Percentiles rank a stretch among this genome's conserved stretches.
phyloP scores from a whole-genome alignment of 1,140 invertebrate genomes.

The Zaprionus davidi region DNA sequence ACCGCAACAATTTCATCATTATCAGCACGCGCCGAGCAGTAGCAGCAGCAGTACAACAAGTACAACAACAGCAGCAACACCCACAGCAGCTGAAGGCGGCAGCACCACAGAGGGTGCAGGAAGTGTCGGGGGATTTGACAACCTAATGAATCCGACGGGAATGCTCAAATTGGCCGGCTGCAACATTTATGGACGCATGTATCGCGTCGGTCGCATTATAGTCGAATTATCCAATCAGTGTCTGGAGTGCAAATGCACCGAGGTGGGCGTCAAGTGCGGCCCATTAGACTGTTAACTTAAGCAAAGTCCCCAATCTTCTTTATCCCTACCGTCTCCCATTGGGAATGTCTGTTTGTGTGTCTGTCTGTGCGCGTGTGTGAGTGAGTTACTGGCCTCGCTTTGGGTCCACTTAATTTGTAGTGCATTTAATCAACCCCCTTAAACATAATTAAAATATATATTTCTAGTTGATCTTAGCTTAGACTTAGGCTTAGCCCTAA shows the following conservation, averaged over 20 bases:
- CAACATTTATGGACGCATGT: constrained; percentile 96
- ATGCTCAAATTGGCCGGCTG: constrained; percentile 93
- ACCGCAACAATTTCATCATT: constrained; percentile 71
- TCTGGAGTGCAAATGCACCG: constrained; percentile 93
- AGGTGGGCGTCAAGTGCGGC: constrained; percentile 93
- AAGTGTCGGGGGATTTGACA: constrained; percentile 24
- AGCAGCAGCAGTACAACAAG: constrained; percentile 35
- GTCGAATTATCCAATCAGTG: constrained; percentile 92
- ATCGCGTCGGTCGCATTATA: constrained; percentile 93
- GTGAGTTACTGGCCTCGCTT: background rate
- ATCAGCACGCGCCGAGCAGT: constrained; percentile 65
- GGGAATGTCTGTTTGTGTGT: constrained; percentile 14
- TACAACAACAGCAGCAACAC: constrained; percentile 16
- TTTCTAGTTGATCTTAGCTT: constrained; percentile 6
- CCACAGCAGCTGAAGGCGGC: background rate
- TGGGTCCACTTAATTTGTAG: constrained; percentile 5
- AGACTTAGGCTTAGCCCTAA: constrained; percentile 6
- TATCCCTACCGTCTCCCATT: constrained; percentile 6
- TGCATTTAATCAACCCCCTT: constrained; percentile 17
- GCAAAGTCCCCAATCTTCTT: constrained; percentile 1
- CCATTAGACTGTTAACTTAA: constrained; percentile 87
- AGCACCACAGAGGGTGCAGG: background rate
- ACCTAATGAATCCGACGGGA: constrained; percentile 74
- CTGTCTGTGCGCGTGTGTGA: background rate
- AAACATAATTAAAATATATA: background rate